Evolutionary conservation across 2,113 vertebrate genomes (phyloP).

Genomic region (Phalacrocorax carbo): DNA sequence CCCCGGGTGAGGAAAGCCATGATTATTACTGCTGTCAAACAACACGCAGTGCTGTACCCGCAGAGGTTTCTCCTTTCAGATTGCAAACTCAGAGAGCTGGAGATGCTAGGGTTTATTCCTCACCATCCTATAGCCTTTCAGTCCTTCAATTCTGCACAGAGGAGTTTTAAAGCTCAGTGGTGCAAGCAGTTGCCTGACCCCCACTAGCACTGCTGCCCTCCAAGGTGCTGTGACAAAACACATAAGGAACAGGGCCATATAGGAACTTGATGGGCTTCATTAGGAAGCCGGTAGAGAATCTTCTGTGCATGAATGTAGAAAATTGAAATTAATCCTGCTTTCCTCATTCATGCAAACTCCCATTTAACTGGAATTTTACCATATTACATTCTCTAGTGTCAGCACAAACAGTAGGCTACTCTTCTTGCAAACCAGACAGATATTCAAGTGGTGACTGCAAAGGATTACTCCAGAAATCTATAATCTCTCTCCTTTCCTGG

Average conservation of each 20-base stretch:
- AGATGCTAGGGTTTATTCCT: neutral
- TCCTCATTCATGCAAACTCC: neutral
- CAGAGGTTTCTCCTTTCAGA: neutral
- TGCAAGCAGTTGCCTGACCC: neutral
- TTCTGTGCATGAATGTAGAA: neutral
- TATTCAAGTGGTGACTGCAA: neutral
- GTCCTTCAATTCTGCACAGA: neutral
- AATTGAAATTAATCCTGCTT: neutral
- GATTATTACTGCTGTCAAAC: neutral
- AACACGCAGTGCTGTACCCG: neutral
- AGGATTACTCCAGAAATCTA: slow-evolving; percentile 31
- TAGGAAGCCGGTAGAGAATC: neutral
- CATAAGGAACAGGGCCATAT: neutral
- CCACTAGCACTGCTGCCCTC: neutral
- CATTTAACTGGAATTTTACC: neutral
- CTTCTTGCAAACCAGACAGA: slow-evolving; percentile 19
- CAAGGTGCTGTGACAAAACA: neutral
- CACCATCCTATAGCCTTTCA: neutral
- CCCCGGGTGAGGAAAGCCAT: neutral
- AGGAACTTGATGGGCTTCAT: neutral
- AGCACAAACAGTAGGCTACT: neutral
- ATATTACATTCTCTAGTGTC: neutral
- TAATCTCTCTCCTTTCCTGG: slow-evolving; percentile 19
- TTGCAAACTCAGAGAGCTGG: neutral
- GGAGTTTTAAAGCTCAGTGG: neutral